Percentiles rank a stretch among this genome's conserved stretches.
These are phyloP conservation scores for Augochlorella aurata DNA, from an alignment of 2,888 invertebrate species.

Conservation along the genomic window DNA sequence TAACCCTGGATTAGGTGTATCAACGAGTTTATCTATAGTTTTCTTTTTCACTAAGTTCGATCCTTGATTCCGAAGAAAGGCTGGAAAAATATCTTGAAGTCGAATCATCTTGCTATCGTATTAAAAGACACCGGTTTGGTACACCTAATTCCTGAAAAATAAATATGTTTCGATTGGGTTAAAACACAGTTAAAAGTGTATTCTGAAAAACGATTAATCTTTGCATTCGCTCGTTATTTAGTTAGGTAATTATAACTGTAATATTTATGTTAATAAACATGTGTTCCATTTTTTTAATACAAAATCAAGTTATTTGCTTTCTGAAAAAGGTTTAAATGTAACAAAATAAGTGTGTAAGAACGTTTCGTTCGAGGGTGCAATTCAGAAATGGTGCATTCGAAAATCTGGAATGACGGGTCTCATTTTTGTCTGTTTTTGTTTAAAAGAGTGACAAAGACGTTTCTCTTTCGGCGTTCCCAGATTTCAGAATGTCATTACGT, in stretches of 20 bases:
- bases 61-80: background rate
- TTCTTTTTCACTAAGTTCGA: background rate
- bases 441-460: background rate
- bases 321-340: conserved; percentile 20
- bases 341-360: conserved; percentile 24
- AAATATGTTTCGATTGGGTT: background rate
- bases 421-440: background rate
- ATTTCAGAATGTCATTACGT: background rate
- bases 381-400: background rate
- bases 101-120: background rate
- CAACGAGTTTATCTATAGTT: background rate
- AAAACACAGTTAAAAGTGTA: background rate
- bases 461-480: background rate
- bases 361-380: conserved; percentile 28
- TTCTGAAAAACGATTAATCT: background rate
- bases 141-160: background rate
- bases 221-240: background rate
- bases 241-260: background rate
- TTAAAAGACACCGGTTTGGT: background rate
- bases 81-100: background rate
- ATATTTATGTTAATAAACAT: background rate
- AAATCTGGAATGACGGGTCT: background rate
- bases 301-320: conserved; percentile 34
- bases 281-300: conserved; percentile 28
- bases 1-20: background rate